A percentile compares a stretch with the other conserved stretches of the same genome.
phyloP scores from a whole-genome alignment of 2,888 invertebrate species.

The Caenorhabditis sp. region DNA sequence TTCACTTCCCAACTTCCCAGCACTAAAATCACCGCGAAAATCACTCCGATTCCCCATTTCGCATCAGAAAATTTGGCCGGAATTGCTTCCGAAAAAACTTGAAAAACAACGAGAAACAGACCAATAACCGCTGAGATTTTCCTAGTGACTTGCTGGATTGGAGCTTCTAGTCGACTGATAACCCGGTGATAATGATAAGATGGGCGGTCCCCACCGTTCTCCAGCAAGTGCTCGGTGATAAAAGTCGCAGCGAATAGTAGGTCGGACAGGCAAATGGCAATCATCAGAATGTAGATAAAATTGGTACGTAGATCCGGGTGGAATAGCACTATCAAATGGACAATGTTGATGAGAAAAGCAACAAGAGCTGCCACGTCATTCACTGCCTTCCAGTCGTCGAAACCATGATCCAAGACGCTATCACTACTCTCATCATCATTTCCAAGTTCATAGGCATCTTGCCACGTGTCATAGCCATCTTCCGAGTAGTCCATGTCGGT shows the following conservation, averaged over 20 bases:
- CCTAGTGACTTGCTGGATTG: neutral
- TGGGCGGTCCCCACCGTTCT: neutral
- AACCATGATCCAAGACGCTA: too few relatives aligned
- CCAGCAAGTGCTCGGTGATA: neutral
- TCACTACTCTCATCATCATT: neutral
- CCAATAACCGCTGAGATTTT: neutral
- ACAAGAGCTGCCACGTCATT: neutral
- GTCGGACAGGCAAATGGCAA: constrained; percentile 9
- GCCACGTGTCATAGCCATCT: neutral
- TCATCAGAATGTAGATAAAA: constrained; percentile 30
- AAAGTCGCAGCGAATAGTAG: neutral
- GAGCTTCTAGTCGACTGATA: neutral
- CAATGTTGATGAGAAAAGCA: neutral
- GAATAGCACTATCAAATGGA: constrained; percentile 18
- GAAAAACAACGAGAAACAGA: too few relatives aligned
- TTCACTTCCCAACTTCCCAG: too few relatives aligned
- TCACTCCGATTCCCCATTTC: too few relatives aligned
- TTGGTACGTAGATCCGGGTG: constrained; percentile 1
- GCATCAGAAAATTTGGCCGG: too few relatives aligned
- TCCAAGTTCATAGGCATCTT: neutral
- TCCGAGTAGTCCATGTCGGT: neutral
- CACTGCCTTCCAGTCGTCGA: neutral
- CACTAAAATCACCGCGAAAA: too few relatives aligned
- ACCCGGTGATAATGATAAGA: neutral
- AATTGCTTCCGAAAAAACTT: too few relatives aligned